Evolutionary conservation across 2,797 vertebrate genomes (phyloP).

Genomic region (Menidia menidia): DNA sequence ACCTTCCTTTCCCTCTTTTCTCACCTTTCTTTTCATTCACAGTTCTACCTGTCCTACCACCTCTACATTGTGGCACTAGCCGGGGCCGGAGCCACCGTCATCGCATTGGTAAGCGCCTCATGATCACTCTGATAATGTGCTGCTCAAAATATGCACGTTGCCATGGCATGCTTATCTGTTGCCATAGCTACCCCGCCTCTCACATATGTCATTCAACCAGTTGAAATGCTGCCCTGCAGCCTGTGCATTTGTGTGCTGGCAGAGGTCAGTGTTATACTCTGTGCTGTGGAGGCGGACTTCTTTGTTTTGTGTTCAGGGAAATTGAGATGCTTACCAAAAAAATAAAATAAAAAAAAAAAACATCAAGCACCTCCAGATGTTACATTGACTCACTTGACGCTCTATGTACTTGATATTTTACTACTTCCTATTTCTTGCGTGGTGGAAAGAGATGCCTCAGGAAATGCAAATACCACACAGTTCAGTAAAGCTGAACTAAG

Average conservation of each 20-base stretch:
- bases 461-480: not conserved
- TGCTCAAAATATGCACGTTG: conserved; percentile 66
- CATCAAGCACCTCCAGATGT: conserved; percentile 27
- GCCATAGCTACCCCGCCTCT: conserved; percentile 67
- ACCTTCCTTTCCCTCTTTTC: not conserved
- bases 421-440: not conserved
- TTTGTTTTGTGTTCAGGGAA: conserved; percentile 28
- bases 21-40: conserved; percentile 45
- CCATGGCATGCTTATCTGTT: conserved; percentile 67
- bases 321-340: not conserved
- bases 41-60: conserved; percentile 99
- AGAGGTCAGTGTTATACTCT: conserved; percentile 57
- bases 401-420: not conserved
- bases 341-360: conserved; percentile 32
- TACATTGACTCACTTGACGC: conserved; percentile 17
- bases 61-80: conserved; percentile 98
- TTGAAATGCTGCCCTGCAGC: conserved; percentile 36
- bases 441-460: not conserved
- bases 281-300: conserved; percentile 42
- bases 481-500: not conserved
- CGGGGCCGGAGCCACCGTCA: conserved; percentile 95
- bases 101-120: conserved; percentile 91
- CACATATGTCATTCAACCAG: conserved; percentile 35
- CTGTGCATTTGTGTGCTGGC: conserved; percentile 29
- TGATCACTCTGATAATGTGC: conserved; percentile 31